A percentile compares a stretch with the other conserved stretches of the same genome.
Conservation (phyloP, 1,140 invertebrate species). For the Drosophila leontia region DNA sequence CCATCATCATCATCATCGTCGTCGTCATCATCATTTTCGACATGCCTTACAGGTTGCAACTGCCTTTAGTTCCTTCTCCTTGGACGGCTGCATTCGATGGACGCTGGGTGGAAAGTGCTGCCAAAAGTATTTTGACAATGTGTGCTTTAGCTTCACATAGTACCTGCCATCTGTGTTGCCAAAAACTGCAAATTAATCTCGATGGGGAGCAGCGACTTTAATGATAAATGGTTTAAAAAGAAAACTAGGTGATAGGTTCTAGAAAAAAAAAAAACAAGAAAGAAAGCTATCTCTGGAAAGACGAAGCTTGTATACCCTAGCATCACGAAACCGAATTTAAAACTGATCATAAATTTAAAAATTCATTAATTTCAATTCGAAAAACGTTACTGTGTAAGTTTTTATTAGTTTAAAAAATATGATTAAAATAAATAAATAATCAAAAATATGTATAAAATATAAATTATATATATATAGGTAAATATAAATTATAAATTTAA, state of each 20-base stretch:
- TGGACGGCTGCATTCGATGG: conserved; percentile 2
- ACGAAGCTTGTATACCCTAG: too few relatives aligned
- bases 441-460: too few relatives aligned
- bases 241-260: not conserved
- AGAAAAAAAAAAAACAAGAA: not conserved
- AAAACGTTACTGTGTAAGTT: too few relatives aligned
- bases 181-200: not conserved
- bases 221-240: not conserved
- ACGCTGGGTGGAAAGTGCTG: conserved; percentile 5
- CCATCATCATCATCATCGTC: conserved; percentile 9
- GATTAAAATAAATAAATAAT: too few relatives aligned
- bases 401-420: too few relatives aligned
- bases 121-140: conserved; percentile 31
- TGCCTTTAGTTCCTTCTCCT: not conserved
- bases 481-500: too few relatives aligned
- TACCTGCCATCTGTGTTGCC: not conserved
- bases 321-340: too few relatives aligned
- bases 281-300: too few relatives aligned
- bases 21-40: not conserved
- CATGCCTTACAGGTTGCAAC: conserved; percentile 12
- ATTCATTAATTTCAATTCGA: too few relatives aligned
- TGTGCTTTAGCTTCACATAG: not conserved
- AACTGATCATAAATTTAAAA: too few relatives aligned
- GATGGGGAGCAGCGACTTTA: not conserved
- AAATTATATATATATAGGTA: too few relatives aligned